Conservation (phyloP, 2,797 vertebrate species). For the Trachurus trachurus region DNA sequence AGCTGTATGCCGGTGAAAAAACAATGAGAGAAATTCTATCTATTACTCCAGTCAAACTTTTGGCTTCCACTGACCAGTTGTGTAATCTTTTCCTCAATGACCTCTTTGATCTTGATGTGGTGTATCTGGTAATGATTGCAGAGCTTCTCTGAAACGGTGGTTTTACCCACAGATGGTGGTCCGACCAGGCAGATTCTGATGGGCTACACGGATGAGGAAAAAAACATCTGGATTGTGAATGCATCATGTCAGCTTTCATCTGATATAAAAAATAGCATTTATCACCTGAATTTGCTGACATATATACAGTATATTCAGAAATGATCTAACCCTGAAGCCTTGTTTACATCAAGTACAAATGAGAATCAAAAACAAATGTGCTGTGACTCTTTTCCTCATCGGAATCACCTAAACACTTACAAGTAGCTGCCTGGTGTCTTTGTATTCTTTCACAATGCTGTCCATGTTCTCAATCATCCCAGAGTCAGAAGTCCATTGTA, state of each 20-base stretch:
- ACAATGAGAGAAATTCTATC: background rate
- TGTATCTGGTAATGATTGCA: constrained; percentile 90
- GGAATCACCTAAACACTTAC: constrained; percentile 80
- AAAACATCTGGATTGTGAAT: background rate
- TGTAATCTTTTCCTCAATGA: constrained; percentile 87
- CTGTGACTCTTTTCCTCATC: background rate
- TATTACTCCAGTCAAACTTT: too few species aligned
- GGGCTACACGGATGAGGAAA: constrained; percentile 81
- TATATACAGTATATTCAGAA: too few species aligned
- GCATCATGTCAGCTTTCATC: background rate
- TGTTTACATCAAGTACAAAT: background rate
- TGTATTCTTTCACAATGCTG: constrained; percentile 90
- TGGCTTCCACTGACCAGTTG: constrained; percentile 86
- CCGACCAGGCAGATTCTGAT: constrained; percentile 91
- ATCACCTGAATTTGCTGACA: background rate
- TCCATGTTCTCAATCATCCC: constrained; percentile 92
- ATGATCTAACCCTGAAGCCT: background rate
- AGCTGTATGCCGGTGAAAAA: background rate
- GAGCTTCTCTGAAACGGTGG: constrained; percentile 86
- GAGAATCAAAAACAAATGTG: background rate
- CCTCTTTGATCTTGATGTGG: constrained; percentile 85
- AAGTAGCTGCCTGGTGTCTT: constrained; percentile 85
- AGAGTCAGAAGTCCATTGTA: constrained; percentile 87
- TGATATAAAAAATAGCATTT: background rate
- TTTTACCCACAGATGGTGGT: constrained; percentile 93